Conservation (phyloP, 2,797 vertebrate species). For the Vespertilio murinus region DNA sequence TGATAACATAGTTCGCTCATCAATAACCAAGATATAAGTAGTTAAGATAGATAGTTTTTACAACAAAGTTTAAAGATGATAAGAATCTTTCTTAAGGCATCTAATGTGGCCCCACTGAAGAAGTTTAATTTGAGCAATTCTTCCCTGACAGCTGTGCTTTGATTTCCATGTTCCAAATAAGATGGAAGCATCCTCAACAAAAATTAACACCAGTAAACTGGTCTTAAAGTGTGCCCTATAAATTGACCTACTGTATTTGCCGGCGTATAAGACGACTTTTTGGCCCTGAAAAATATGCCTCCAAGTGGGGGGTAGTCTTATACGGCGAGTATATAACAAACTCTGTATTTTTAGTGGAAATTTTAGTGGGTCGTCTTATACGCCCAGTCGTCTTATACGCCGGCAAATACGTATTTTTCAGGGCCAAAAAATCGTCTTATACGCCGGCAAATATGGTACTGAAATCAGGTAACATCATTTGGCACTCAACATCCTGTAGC, state of each 20-base stretch:
- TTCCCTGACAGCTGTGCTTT: slow-evolving; percentile 8
- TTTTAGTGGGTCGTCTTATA: too few relatives aligned
- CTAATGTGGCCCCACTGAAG: neutral
- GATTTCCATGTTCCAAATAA: slow-evolving; percentile 8
- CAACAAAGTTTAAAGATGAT: neutral
- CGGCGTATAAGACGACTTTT: too few relatives aligned
- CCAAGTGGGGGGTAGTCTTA: too few relatives aligned
- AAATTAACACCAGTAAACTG: neutral
- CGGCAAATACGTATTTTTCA: too few relatives aligned
- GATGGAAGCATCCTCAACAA: neutral
- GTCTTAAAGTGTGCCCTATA: neutral
- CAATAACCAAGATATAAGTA: neutral
- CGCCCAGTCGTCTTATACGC: too few relatives aligned
- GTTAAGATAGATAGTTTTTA: neutral
- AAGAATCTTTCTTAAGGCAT: neutral
- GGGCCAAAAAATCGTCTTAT: too few relatives aligned
- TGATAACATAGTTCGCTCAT: neutral
- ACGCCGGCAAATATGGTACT: too few relatives aligned
- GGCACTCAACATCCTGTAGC: neutral
- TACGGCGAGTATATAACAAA: too few relatives aligned
- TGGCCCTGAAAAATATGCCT: too few relatives aligned
- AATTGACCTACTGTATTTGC: neutral
- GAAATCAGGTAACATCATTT: slow-evolving; percentile 12
- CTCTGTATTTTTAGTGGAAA: too few relatives aligned
- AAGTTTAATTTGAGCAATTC: neutral